Evolutionary conservation across 2,797 vertebrate species (phyloP).

Genomic region (Myotis pilosus): DNA sequence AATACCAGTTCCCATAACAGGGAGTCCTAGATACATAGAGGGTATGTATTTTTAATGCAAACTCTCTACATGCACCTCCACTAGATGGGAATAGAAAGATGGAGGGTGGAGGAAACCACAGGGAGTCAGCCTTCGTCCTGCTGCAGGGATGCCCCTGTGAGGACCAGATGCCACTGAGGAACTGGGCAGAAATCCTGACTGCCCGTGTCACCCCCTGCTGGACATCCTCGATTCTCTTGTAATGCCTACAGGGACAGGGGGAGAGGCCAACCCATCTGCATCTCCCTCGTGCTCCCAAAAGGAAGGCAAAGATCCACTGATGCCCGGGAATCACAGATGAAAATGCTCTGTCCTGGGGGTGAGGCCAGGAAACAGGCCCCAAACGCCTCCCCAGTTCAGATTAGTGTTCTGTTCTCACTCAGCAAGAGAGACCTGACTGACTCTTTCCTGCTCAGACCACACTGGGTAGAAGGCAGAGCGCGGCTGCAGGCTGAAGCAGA

Average conservation of each 20-base stretch:
- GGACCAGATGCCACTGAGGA: neutral
- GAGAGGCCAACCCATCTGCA: no score
- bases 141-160: neutral
- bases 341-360: neutral
- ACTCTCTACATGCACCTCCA: neutral
- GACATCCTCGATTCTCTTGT: no score
- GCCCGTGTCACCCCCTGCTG: neutral
- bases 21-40: neutral
- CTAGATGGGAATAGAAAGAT: neutral
- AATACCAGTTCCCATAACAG: neutral
- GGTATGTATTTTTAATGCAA: neutral
- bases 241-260: no score
- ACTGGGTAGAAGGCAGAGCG: no score
- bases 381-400: neutral
- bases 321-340: no score
- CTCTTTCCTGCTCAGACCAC: neutral
- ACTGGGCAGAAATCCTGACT: neutral
- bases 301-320: no score
- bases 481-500: no score
- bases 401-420: fast-evolving
- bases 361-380: neutral
- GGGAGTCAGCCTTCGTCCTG: neutral
- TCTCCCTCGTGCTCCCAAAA: no score
- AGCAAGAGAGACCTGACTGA: neutral
- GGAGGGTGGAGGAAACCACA: neutral